Evolutionary conservation across 2,113 vertebrate genomes (phyloP).

Genomic region (Larimichthys polyactis): DNA sequence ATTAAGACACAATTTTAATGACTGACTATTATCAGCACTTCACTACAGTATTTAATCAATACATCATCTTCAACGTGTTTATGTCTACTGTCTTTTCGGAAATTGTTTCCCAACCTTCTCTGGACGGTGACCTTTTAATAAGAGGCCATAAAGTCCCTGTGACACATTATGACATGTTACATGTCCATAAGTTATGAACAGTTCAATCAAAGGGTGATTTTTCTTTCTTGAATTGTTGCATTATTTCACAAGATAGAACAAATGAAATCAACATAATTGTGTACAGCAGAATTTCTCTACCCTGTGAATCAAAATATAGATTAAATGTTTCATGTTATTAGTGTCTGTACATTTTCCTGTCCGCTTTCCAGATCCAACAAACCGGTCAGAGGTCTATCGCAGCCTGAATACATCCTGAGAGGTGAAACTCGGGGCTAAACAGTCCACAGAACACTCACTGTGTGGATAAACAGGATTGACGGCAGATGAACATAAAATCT

Average conservation of each 20-base stretch:
- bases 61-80: not conserved
- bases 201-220: not conserved
- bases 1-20: no score
- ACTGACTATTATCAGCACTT: not conserved
- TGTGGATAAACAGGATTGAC: not conserved
- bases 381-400: not conserved
- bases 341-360: not conserved
- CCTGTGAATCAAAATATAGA: not conserved
- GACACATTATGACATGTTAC: not conserved
- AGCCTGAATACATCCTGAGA: not conserved
- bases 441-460: not conserved
- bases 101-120: not conserved
- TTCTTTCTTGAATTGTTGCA: no score
- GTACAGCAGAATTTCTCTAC: no score
- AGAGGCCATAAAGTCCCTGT: not conserved
- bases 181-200: not conserved
- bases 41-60: not conserved
- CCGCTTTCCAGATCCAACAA: not conserved
- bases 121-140: no score
- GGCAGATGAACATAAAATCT: not conserved
- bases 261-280: not conserved
- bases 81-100: not conserved
- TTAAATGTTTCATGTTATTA: not conserved
- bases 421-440: not conserved
- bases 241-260: not conserved